A percentile compares a stretch with the other conserved stretches of the same genome.
These are phyloP conservation scores for Cyrtodaria siliqua DNA, from an alignment of 2,888 invertebrate species.

Conservation along the genomic window DNA sequence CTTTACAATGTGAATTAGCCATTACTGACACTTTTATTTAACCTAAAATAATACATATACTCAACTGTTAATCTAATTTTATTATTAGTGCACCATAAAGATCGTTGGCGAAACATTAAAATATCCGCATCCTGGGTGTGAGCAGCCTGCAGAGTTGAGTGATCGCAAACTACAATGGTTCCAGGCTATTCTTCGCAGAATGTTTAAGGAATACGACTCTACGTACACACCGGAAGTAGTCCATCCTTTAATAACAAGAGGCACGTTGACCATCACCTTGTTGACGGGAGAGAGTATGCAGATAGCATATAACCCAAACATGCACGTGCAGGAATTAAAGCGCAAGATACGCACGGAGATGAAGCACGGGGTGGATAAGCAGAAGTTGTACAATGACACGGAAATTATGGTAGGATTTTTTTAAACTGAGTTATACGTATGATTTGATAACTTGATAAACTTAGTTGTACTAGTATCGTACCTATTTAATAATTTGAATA, in stretches of 20 bases:
- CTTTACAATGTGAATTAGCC: too few relatives aligned
- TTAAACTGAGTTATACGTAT: too few relatives aligned
- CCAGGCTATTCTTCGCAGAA: slow-evolving; percentile 57
- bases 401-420: slow-evolving; percentile 59
- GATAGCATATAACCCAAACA: slow-evolving; percentile 48
- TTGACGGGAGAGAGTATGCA: slow-evolving; percentile 66
- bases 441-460: too few relatives aligned
- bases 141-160: slow-evolving; percentile 12
- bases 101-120: slow-evolving; percentile 37
- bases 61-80: too few relatives aligned
- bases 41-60: too few relatives aligned
- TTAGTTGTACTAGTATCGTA: too few relatives aligned
- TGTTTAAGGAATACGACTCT: slow-evolving; percentile 65
- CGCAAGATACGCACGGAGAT: slow-evolving; percentile 41
- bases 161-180: slow-evolving; percentile 44
- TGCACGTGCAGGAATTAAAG: slow-evolving; percentile 62
- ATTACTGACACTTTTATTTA: too few relatives aligned
- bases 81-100: slow-evolving; percentile 64
- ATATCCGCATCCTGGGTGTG: slow-evolving; percentile 64
- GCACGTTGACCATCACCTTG: slow-evolving; percentile 54
- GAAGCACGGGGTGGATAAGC: slow-evolving; percentile 60
- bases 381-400: slow-evolving; percentile 66
- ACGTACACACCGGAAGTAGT: slow-evolving; percentile 39
- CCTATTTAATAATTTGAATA: too few relatives aligned
- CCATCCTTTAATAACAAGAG: slow-evolving; percentile 16